Conservation (phyloP, 2,797 vertebrate species). For the Geotrypetes seraphini region DNA sequence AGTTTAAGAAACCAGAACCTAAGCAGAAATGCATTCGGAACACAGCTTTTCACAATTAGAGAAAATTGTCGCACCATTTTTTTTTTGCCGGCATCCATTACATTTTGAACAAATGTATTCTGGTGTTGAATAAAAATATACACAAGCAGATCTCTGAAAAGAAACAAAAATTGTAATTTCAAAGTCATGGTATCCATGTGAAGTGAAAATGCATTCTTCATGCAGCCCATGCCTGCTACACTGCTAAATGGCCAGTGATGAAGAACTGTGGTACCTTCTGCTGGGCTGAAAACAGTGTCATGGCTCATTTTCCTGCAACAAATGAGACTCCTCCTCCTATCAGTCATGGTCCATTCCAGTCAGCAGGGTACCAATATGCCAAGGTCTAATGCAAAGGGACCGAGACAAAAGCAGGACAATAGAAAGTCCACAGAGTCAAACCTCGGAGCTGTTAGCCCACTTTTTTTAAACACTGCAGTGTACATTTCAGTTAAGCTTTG, state of each 20-base stretch:
- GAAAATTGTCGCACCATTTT: slow-evolving; percentile 10
- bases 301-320: slow-evolving; percentile 80
- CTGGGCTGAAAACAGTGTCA: slow-evolving; percentile 71
- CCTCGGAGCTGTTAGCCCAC: slow-evolving; percentile 46
- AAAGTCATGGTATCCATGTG: slow-evolving; percentile 10
- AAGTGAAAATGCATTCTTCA: slow-evolving; percentile 45
- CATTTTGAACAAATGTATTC: slow-evolving; percentile 1
- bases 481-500: slow-evolving; percentile 89
- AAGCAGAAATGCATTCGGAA: background rate
- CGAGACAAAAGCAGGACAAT: slow-evolving; percentile 80
- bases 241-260: slow-evolving; percentile 62
- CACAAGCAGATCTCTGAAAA: background rate
- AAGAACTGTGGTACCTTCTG: slow-evolving; percentile 60
- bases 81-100: slow-evolving; percentile 11
- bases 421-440: slow-evolving; percentile 64
- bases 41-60: background rate
- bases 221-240: slow-evolving; percentile 47
- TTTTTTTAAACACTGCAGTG: slow-evolving; percentile 70
- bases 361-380: slow-evolving; percentile 85
- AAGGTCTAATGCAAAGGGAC: slow-evolving; percentile 76
- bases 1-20: too few species aligned
- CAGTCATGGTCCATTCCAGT: slow-evolving; percentile 79
- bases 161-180: slow-evolving; percentile 3
- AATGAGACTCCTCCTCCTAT: slow-evolving; percentile 79
- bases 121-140: background rate